Conservation (phyloP, 1,140 invertebrate species). For the Lucilia sericata region DNA sequence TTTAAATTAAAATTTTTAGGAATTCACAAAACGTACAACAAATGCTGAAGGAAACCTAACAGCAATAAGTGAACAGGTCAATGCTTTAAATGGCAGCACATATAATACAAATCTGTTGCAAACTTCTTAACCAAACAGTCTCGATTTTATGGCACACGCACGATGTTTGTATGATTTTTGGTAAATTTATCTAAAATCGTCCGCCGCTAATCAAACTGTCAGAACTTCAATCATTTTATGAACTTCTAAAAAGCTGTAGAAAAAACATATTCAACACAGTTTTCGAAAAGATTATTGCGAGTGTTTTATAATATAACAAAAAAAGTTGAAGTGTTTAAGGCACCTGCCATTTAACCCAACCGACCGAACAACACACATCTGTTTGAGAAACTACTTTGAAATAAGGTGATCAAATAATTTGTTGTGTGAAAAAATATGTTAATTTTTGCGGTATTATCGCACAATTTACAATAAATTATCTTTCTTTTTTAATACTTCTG, state of each 20-base stretch:
- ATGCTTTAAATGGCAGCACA: neutral
- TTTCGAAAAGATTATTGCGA: neutral
- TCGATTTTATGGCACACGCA: neutral
- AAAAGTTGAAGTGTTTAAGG: conserved; percentile 6
- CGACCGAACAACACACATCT: conserved; percentile 8
- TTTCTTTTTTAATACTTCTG: neutral
- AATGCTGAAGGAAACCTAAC: neutral
- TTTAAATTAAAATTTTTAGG: neutral
- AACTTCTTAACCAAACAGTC: neutral
- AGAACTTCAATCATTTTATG: conserved; percentile 35
- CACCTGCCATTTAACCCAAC: conserved; percentile 19
- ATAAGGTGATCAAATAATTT: neutral
- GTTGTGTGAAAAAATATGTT: neutral
- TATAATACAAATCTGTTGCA: neutral
- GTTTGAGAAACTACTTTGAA: neutral
- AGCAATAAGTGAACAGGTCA: neutral
- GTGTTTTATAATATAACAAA: neutral
- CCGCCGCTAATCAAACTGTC: conserved; percentile 32
- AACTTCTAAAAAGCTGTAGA: conserved; percentile 19
- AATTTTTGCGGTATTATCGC: conserved; percentile 21
- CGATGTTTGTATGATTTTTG: neutral
- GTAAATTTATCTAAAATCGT: neutral
- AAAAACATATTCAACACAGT: neutral
- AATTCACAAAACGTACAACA: neutral
- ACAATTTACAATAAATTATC: neutral